phyloP scores from a whole-genome alignment of 2,888 invertebrate genomes.

The Merodon equestris region DNA sequence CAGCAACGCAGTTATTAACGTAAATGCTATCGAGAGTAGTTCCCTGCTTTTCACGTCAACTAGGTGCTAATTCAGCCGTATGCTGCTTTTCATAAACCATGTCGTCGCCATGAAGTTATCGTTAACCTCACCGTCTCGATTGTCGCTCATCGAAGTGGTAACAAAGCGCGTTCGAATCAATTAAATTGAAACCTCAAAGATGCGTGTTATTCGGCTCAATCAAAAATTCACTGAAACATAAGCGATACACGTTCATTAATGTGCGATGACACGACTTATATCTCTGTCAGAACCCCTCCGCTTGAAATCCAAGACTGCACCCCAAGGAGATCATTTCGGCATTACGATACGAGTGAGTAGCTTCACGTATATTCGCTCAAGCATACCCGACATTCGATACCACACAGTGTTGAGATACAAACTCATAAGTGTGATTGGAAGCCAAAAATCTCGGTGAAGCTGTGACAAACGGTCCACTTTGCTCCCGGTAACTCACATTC shows the following conservation, averaged over 20 bases:
- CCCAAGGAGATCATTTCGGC: slow-evolving; percentile 16
- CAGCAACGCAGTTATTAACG: slow-evolving; percentile 14
- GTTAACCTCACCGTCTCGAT: slow-evolving; percentile 9
- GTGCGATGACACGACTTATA: slow-evolving; percentile 14
- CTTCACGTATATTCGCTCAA: slow-evolving; percentile 27
- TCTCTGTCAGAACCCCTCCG: too few species aligned
- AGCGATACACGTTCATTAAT: slow-evolving; percentile 31
- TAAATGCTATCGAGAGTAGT: slow-evolving; percentile 31
- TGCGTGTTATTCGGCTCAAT: slow-evolving; percentile 32
- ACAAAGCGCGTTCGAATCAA: slow-evolving; percentile 50
- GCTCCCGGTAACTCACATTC: slow-evolving; percentile 5
- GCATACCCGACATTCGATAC: slow-evolving; percentile 37
- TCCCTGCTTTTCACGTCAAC: slow-evolving; percentile 33
- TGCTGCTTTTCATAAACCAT: not conserved
- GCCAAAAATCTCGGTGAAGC: slow-evolving; percentile 3
- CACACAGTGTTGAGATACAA: not conserved
- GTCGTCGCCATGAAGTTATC: too few species aligned
- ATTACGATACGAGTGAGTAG: slow-evolving; percentile 12
- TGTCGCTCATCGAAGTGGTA: not conserved
- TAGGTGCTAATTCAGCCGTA: slow-evolving; percentile 47
- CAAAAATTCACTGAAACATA: slow-evolving; percentile 42
- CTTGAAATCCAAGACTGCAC: slow-evolving; percentile 4
- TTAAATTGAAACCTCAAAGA: slow-evolving; percentile 45
- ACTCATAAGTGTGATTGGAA: not conserved
- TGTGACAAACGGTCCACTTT: slow-evolving; percentile 2